These are phyloP conservation scores for Euzetes globulus DNA, from an alignment of 2,888 invertebrate genomes.

Conservation along the genomic window DNA sequence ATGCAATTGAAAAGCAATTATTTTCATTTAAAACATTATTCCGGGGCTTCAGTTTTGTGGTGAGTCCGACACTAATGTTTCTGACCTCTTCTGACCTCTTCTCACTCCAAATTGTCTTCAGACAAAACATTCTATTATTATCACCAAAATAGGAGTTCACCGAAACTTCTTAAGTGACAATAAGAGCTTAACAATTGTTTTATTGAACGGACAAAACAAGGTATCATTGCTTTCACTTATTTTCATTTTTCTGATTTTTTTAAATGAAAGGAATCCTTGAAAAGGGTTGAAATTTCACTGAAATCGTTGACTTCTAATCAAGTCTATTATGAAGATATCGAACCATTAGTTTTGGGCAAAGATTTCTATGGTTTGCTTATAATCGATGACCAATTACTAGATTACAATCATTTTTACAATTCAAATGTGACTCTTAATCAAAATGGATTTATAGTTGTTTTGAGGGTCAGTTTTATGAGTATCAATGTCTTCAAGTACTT, in stretches of 20 bases:
- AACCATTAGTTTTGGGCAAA: neutral
- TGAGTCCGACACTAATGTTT: too few relatives aligned
- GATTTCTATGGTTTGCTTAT: slow-evolving; percentile 24
- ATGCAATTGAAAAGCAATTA: neutral
- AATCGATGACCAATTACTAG: slow-evolving; percentile 21
- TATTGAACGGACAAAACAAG: slow-evolving; percentile 30
- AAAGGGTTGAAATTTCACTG: neutral
- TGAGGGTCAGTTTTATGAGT: slow-evolving; percentile 24
- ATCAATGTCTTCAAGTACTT: neutral
- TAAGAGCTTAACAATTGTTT: neutral
- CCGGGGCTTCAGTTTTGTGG: slow-evolving; percentile 29
- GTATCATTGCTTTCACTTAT: neutral
- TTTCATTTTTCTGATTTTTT: neutral
- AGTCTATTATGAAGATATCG: slow-evolving; percentile 11
- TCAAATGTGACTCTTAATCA: neutral
- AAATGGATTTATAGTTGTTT: slow-evolving; percentile 17
- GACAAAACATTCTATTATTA: neutral
- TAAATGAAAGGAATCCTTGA: neutral
- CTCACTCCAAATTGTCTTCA: too few relatives aligned
- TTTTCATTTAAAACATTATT: neutral
- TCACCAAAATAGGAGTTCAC: slow-evolving; percentile 13
- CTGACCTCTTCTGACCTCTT: too few relatives aligned
- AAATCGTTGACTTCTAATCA: neutral
- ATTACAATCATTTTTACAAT: neutral
- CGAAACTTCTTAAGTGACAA: neutral